Evolutionary conservation across 2,113 vertebrate species (phyloP).

Genomic region (Gnathonemus echidnorhynchus): DNA sequence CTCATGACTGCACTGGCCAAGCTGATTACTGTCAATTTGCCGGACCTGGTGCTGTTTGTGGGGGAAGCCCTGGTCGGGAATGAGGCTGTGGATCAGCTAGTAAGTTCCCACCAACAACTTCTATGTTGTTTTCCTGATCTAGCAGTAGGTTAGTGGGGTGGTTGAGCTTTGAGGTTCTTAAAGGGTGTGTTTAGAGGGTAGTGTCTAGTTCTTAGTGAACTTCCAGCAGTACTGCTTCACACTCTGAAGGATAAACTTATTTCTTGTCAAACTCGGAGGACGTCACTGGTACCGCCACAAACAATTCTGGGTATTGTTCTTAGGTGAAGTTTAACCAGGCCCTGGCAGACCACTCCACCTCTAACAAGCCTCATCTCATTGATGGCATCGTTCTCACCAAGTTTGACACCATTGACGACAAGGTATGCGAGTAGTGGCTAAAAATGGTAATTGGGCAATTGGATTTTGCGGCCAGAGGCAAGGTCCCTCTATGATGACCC

Average conservation of each 20-base stretch:
- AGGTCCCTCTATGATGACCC: not conserved
- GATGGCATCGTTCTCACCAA: slow-evolving; percentile 98
- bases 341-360: slow-evolving; percentile 91
- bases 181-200: not conserved
- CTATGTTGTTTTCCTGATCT: no score
- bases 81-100: slow-evolving; percentile 96
- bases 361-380: slow-evolving; percentile 86
- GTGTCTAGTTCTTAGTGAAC: not conserved
- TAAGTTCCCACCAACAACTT: slow-evolving; percentile 45
- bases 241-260: not conserved
- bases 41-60: slow-evolving; percentile 91
- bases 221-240: not conserved
- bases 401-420: slow-evolving; percentile 98
- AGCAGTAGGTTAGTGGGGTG: not conserved
- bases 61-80: slow-evolving; percentile 96
- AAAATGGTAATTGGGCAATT: not conserved
- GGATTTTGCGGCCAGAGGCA: not conserved
- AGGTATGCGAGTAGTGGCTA: slow-evolving; percentile 60
- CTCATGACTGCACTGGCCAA: slow-evolving; percentile 94
- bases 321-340: slow-evolving; percentile 98
- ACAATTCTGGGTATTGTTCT: not conserved
- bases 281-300: not conserved
- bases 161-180: not conserved
- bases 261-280: not conserved
- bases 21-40: slow-evolving; percentile 90